Evolutionary conservation across 2,888 invertebrate species (phyloP), one percentile per base, ranked within the genome.

Genomic region (Allacma fusca): DNA sequence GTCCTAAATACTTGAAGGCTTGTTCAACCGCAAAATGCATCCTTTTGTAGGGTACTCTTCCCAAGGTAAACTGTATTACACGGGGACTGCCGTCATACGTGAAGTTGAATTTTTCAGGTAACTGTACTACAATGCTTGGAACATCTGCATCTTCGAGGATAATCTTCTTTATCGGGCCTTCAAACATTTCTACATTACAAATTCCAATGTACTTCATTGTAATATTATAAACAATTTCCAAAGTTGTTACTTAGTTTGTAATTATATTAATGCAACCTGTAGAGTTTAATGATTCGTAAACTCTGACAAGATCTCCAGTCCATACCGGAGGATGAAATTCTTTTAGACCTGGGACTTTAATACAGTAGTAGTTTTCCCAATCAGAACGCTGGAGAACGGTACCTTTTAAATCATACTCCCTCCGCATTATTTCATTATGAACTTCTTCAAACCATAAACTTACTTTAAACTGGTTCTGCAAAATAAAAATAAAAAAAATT

Each of bases 251-350:
- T n/a, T n/a, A n/a, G n/a, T n/a, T n/a, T n/a, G n/a, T n/a, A n/a
- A n/a, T n/a, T n/a, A n/a, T n/a, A n/a, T n/a, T n/a, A n/a, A n/a
- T n/a, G n/a, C n/a, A 69, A 82, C 80, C 69, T 12, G 71, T 84
- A 85, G 85, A 85, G 82, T 83, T 79, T 29, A 84, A 80, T 19
- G 85, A 85, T 75, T 87, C 86, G 83, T 82, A 86, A 79, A 85
- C 88, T 62, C 89, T 85, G 21, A 92, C 90, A 85, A 87, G 89
- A 86, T 97, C 96, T 0, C 95, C 95, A 78, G 91, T 85, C 21
- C 96, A 89, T 44, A 97, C 87, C 0, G 96, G 95, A 0, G 97
- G 97, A 71, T 96, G 89, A 81, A 90, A 92, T 86, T 97, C 97
- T n/a, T 92, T 89, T 26, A 97, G 88, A 80, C 94, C 94, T 77